phyloP scores from a whole-genome alignment of 2,113 vertebrate genomes.

The Noturus placidus region DNA sequence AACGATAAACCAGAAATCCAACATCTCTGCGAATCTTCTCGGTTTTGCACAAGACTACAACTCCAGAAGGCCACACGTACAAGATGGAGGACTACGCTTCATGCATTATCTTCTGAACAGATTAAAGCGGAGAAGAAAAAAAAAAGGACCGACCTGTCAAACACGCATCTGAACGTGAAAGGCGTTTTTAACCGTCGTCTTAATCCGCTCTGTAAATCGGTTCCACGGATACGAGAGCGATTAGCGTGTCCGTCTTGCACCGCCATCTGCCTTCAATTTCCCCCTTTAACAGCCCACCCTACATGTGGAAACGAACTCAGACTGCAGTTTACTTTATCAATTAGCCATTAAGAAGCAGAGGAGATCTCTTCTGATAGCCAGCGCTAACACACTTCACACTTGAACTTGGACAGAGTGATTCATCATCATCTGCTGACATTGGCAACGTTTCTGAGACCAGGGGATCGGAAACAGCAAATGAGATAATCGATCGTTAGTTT shows the following conservation, averaged over 20 bases:
- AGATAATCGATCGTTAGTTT: neutral
- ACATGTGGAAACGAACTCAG: constrained; percentile 41
- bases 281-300: constrained; percentile 54
- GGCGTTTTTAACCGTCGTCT: constrained; percentile 4
- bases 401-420: constrained; percentile 2
- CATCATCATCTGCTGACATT: constrained; percentile 17
- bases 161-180: neutral
- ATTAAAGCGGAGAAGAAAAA: neutral
- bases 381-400: constrained; percentile 53
- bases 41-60: neutral
- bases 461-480: neutral
- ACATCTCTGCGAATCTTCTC: neutral
- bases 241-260: constrained; percentile 30
- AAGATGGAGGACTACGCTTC: neutral
- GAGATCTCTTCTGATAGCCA: constrained; percentile 58
- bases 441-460: neutral
- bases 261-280: constrained; percentile 62
- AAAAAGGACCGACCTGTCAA: neutral
- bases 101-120: neutral
- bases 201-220: constrained; percentile 27
- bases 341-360: constrained; percentile 60
- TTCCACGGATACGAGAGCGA: constrained; percentile 26
- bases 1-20: neutral
- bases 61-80: neutral
- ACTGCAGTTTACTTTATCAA: constrained; percentile 68